Evolutionary conservation across 1,140 invertebrate species (phyloP), one percentile per base, ranked within the genome.

Genomic region (Heterodera schachtii): DNA sequence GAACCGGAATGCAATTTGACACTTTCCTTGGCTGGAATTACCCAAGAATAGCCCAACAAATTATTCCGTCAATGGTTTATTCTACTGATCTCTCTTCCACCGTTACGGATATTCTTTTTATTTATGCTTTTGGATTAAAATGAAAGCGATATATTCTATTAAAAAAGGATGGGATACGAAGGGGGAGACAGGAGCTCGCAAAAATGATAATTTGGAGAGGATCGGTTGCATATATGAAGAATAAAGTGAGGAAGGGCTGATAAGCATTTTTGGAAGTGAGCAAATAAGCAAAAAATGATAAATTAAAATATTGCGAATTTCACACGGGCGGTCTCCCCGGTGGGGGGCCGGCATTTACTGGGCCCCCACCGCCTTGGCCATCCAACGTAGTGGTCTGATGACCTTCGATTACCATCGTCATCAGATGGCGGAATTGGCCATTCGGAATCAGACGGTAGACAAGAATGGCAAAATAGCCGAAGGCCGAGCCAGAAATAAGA

Each of bases 341-440:
- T 80, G 64, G 19, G 49, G 43, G 19, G 16, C 44, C 73, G 52
- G 79, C 80, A 21, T 46, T 21, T 46, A 47, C 44, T 44, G 73
- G 78, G 2, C 47, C 74, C 13, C 3, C 70, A 4, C 60, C 76
- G 21, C 60, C 44, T 16, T 80, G 60, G 41, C 60, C 77, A 7
- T 66, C 47, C 46, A 82, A 43, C 31, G 69, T n/a, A 21, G 83
- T 76, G 3, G 70, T 16, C 46, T 73, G 46, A 21, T 44, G 73
- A 8, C 82, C 82, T 57, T 83, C 82, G n/a, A 83, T 78, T 7
- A 83, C 80, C 81, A 83, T 83, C 9, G 82, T 84, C 83, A 84
- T 80, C 67, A 83, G 57, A 81, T 83, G 66, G n/a, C 81, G 82
- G 19, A 64, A 70, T 46, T 83, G 69, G 2, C 82, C 82, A 49